Conservation (phyloP, 2,888 invertebrate species). For the Malacosoma neustria region DNA sequence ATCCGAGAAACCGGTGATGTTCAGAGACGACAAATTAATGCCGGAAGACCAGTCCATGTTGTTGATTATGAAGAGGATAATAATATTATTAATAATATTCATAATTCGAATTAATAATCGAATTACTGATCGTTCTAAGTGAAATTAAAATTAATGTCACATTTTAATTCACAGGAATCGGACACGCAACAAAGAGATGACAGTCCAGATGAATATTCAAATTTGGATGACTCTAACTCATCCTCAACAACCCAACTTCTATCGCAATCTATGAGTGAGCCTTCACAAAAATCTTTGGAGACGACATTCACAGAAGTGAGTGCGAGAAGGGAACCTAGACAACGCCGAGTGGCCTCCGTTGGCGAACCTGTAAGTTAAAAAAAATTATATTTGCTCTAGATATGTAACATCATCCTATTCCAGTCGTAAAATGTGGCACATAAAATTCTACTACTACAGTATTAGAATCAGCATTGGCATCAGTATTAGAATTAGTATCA, state of each 20-base stretch:
- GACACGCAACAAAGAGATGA: slow-evolving; percentile 60
- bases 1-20: too few relatives aligned
- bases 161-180: slow-evolving; percentile 38
- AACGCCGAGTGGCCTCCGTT: slow-evolving; percentile 41
- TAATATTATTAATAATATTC: too few relatives aligned
- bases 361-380: slow-evolving; percentile 39
- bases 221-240: slow-evolving; percentile 56
- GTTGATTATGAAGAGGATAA: too few relatives aligned
- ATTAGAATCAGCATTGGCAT: too few relatives aligned
- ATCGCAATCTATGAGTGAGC: slow-evolving; percentile 50
- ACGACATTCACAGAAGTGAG: slow-evolving; percentile 51
- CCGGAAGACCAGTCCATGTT: too few relatives aligned
- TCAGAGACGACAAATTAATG: too few relatives aligned
- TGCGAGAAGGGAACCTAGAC: slow-evolving; percentile 26
- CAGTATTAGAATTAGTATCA: too few relatives aligned
- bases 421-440: too few relatives aligned
- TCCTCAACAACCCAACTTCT: slow-evolving; percentile 59
- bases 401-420: too few relatives aligned
- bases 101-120: too few relatives aligned
- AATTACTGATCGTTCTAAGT: too few relatives aligned
- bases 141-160: neutral
- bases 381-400: neutral
- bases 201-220: slow-evolving; percentile 57
- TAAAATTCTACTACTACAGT: too few relatives aligned
- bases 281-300: slow-evolving; percentile 45